phyloP scores from a whole-genome alignment of 2,113 vertebrate species.

The Sceloporus tristichus region DNA sequence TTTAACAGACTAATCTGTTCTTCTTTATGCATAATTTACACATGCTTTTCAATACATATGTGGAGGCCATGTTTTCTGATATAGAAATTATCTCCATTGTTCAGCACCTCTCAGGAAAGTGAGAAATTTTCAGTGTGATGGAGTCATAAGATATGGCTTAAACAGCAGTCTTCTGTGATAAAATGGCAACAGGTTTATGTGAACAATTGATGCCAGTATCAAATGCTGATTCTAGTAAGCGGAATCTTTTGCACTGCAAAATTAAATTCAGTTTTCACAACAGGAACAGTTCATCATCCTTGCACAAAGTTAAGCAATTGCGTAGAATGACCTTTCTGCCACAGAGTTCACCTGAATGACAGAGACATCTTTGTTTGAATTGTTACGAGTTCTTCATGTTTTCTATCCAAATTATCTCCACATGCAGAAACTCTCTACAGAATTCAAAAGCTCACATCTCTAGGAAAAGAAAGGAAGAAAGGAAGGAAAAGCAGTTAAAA shows the following conservation, averaged over 20 bases:
- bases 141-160: slow-evolving; percentile 2
- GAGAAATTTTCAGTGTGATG: background rate
- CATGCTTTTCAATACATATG: background rate
- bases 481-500: slow-evolving; percentile 12
- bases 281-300: slow-evolving; percentile 1
- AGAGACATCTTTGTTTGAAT: background rate
- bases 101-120: slow-evolving; percentile 13
- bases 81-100: background rate
- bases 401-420: slow-evolving; percentile 27
- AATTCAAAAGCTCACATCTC: slow-evolving; percentile 35
- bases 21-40: background rate
- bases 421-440: slow-evolving; percentile 8
- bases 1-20: background rate
- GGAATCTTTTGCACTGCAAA: background rate
- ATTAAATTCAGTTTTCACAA: background rate
- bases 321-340: slow-evolving; percentile 7
- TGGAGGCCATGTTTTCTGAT: background rate
- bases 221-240: background rate
- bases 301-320: background rate
- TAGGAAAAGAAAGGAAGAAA: slow-evolving; percentile 36
- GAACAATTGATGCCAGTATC: slow-evolving; percentile 16
- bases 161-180: slow-evolving; percentile 2
- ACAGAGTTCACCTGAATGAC: slow-evolving; percentile 7
- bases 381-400: slow-evolving; percentile 35
- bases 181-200: slow-evolving; percentile 5